Base-by-base conservation (phyloP, 37 sponge, comb jelly and placozoan genomes). In the Amphimedon queenslandica region DNA sequence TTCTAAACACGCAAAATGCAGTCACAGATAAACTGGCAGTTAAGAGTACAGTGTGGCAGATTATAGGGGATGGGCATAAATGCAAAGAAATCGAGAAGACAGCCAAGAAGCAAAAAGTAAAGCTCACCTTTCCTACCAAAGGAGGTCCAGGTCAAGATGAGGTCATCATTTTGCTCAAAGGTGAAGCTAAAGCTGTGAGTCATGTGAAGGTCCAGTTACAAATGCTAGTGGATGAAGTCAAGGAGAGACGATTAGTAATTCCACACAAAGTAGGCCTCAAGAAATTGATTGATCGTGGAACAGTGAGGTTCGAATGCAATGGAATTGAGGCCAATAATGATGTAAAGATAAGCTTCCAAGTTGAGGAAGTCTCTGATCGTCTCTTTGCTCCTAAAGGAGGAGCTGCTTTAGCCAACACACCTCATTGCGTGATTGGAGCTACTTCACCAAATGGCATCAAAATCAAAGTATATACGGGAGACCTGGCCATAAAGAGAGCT, bases 391-490 rank as follows among this genome's bases (percentile, higher is more conserved):
- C 76, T 2, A 23, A 34, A 23, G 2, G 42, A 35, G 33, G 65
- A 28, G 38, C 8, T 56, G 53, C 8, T 47, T 18, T 47, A 18
- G 13, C 53, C 8, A 47, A 47, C 13, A 13, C 53, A 18, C 78
- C 78, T 11, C 69, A 24, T 23, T 37, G 67, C 38, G 31, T 67
- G 1, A 57, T 69, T 23, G 28, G 51, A 61, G 79, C 71, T 42
- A 69, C 70, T 8, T 16, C 64, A 29, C 42, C 63, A 18, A 35
- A 39, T 69, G 79, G 57, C 24, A 18, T 53, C 25, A 27, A 63
- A 40, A 63, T 78, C 18, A 38, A 40, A 1, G 35, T 78, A n/a
- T 68, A 57, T 43, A 40, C 63, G 20, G 79, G 79, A 2, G 79
- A 78, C 42, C 69, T 78, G 24, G 60, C 79, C 31, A 42, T 58